Base-by-base conservation (phyloP, 2,888 invertebrate genomes). In the Drosophila hamatofila region DNA sequence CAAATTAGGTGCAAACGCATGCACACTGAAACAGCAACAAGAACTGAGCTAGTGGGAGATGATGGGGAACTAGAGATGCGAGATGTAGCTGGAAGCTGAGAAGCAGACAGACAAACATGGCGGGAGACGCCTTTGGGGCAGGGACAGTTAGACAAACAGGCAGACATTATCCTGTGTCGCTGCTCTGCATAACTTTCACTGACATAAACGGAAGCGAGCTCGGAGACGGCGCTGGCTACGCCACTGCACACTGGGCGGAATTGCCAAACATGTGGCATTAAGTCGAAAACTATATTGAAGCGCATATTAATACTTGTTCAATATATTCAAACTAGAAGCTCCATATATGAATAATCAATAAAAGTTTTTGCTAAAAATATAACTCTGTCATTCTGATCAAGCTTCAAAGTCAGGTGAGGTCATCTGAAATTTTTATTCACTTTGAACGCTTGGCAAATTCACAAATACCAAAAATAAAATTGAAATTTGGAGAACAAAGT, bases 1-100 rank as follows among this genome's bases (percentile, higher is more conserved):
- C 88, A 88, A 88, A 88, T 90, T 68, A 88, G 80, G 66, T 83
- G 76, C 80, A 86, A 84, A 84, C 84, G 82, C 87, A 86, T 81
- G 75, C 81, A 85, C 89, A 81, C 72, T 69, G 66, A 51, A 62
- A 57, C 42, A 60, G 52, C 57, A 37, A 60, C 44, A 35, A 46
- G 16, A 42, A 33, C 49, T n/a, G 44, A 42, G 56, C 30, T 37
- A 33, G 23, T 27, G 8, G 48, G 52, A 48, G 55, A 58, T 18
- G 52, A 39, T 25, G 52, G 25, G n/a, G 30, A 12, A 18, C 21
- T 46, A 37, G 30, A 39, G 52, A 35, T 49, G 54, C 12, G 27
- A 55, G 12, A 0, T 27, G 41, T 2, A n/a, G 39, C 25, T 25
- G 54, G 25, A 39, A 25, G 33, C 25, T 42, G 39, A 46, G 33